These are phyloP conservation scores for Heterotilapia buettikoferi DNA, from an alignment of 2,113 vertebrate species.

Conservation along the genomic window DNA sequence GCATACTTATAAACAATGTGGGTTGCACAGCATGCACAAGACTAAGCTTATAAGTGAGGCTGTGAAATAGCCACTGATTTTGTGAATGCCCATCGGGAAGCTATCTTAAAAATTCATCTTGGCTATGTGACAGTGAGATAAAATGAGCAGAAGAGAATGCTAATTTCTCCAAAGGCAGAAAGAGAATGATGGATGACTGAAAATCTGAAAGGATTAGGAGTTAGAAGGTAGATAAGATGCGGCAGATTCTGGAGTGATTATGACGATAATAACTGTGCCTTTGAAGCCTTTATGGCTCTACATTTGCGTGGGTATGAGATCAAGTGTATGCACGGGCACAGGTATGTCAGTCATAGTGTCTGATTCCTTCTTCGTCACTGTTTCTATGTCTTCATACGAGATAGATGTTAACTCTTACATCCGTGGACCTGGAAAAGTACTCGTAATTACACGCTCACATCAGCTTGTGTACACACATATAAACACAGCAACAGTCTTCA, in stretches of 20 bases:
- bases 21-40: not conserved
- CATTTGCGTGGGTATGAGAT: not conserved
- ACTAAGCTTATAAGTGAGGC: not conserved
- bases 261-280: conserved; percentile 48
- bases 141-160: conserved; percentile 8
- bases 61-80: conserved; percentile 68
- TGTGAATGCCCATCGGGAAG: conserved; percentile 41
- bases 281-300: not conserved
- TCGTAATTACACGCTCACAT: not conserved
- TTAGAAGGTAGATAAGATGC: conserved; percentile 22
- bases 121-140: not conserved
- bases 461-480: not conserved
- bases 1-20: not conserved
- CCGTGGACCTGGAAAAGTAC: not conserved
- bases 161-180: conserved; percentile 38
- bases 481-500: conserved; percentile 13
- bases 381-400: not conserved
- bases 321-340: not conserved
- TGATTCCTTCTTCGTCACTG: not conserved
- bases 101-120: conserved; percentile 53
- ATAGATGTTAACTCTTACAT: conserved; percentile 27
- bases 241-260: conserved; percentile 51
- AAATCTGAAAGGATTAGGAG: conserved; percentile 15
- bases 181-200: conserved; percentile 26
- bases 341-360: not conserved